Evolutionary conservation across 2,797 vertebrate species (phyloP).

Genomic region (Tragopan temminckii): DNA sequence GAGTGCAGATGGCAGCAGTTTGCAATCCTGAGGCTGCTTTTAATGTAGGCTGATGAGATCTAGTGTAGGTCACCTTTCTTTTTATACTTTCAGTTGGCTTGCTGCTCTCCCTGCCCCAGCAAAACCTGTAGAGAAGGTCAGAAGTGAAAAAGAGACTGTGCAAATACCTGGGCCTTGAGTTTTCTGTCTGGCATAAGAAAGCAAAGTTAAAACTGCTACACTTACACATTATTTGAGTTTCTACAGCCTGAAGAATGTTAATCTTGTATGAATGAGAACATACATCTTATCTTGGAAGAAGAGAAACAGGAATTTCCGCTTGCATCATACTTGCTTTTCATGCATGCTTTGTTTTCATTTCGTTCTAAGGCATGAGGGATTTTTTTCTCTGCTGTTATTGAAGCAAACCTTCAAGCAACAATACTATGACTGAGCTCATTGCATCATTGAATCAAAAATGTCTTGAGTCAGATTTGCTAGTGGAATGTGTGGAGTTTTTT

Average conservation of each 20-base stretch:
- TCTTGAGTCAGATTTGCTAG: not conserved
- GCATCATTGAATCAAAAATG: not conserved
- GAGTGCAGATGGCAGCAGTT: not conserved
- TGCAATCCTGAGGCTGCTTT: not conserved
- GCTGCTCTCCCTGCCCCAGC: not conserved
- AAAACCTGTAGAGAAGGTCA: not conserved
- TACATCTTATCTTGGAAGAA: not conserved
- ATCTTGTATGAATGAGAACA: not conserved
- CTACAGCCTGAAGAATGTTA: not conserved
- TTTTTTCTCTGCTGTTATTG: not conserved
- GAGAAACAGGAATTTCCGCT: not conserved
- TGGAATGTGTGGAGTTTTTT: not conserved
- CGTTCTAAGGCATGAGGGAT: not conserved
- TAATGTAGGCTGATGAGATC: not conserved
- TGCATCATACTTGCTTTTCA: not conserved
- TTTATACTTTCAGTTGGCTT: not conserved
- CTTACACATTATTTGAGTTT: not conserved
- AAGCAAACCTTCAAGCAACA: not conserved
- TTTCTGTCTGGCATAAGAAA: not conserved
- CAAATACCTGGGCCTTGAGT: not conserved
- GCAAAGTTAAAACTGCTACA: not conserved
- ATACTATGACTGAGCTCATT: not conserved
- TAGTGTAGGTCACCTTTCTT: not conserved
- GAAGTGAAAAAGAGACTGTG: not conserved
- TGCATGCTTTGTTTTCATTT: not conserved